Evolutionary conservation across 2,797 vertebrate genomes (phyloP).

Genomic region (Vireo griseus): DNA sequence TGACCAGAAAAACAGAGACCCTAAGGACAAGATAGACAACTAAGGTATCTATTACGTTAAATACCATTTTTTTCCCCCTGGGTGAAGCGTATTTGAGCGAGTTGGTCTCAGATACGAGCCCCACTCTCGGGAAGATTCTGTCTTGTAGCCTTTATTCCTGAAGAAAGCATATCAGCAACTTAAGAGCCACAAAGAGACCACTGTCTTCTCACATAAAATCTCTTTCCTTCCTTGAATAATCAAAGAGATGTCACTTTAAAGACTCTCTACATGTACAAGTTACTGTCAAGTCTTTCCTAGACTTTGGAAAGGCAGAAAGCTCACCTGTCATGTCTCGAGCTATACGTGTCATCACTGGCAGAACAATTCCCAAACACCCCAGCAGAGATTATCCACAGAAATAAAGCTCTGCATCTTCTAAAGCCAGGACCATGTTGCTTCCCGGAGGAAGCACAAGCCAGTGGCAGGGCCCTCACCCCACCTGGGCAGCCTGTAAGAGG

Average conservation of each 20-base stretch:
- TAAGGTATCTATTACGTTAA: not conserved
- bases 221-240: not conserved
- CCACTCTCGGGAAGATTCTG: not conserved
- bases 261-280: not conserved
- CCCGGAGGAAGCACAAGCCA: accelerated
- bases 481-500: not conserved
- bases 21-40: not conserved
- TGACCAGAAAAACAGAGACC: not conserved
- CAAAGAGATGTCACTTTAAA: not conserved
- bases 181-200: not conserved
- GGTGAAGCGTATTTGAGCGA: not conserved
- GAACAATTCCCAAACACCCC: not conserved
- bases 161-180: not conserved
- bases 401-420: not conserved
- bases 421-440: not conserved
- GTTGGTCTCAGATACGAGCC: not conserved
- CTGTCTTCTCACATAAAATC: not conserved
- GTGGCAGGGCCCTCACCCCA: not conserved
- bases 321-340: not conserved
- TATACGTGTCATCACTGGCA: not conserved
- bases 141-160: not conserved
- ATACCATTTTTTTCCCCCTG: accelerated
- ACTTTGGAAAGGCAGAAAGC: not conserved
- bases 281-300: not conserved
- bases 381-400: not conserved